A percentile compares a stretch with the other conserved stretches of the same genome.
Evolutionary conservation across 1,140 invertebrate genomes (phyloP).

Genomic region (Lucilia cuprina): DNA sequence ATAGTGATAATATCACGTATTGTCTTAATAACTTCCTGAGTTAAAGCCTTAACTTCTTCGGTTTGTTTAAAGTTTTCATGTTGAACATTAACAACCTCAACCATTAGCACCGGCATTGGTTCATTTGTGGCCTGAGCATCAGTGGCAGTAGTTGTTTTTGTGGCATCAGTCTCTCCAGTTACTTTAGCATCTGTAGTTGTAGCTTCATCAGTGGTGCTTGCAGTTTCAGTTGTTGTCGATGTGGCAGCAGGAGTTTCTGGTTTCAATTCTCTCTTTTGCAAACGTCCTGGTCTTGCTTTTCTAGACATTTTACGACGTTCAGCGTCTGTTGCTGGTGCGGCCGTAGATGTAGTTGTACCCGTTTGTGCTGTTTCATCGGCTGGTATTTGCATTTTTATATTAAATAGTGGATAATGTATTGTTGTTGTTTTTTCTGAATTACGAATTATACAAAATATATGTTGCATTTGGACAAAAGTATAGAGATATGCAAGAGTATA

Average conservation of each 20-base stretch:
- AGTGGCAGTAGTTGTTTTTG: not conserved
- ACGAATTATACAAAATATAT: constrained; percentile 38
- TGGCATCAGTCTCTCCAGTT: not conserved
- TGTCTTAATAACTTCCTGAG: constrained; percentile 97
- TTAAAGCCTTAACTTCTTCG: constrained; percentile 96
- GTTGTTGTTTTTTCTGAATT: constrained; percentile 60
- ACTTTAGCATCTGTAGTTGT: constrained; percentile 20
- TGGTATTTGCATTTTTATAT: constrained; percentile 62
- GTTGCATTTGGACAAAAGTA: constrained; percentile 27
- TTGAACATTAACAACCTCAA: constrained; percentile 92
- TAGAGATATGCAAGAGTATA: not conserved
- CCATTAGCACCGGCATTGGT: constrained; percentile 79
- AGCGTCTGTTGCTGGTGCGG: constrained; percentile 46
- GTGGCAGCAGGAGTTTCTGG: not conserved
- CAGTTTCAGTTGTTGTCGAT: constrained; percentile 25
- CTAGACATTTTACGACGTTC: constrained; percentile 47
- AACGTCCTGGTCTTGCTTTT: constrained; percentile 30
- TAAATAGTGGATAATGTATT: constrained; percentile 62
- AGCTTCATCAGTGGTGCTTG: constrained; percentile 65
- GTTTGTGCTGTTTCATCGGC: constrained; percentile 60
- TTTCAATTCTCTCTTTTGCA: constrained; percentile 30
- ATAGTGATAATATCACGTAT: constrained; percentile 95
- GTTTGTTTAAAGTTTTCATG: constrained; percentile 90
- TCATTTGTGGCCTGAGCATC: constrained; percentile 51
- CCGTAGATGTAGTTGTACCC: not conserved